Percentiles rank a stretch among this genome's conserved stretches.
Conservation (phyloP, 2,113 vertebrate genomes). For the Echinops telfairi region DNA sequence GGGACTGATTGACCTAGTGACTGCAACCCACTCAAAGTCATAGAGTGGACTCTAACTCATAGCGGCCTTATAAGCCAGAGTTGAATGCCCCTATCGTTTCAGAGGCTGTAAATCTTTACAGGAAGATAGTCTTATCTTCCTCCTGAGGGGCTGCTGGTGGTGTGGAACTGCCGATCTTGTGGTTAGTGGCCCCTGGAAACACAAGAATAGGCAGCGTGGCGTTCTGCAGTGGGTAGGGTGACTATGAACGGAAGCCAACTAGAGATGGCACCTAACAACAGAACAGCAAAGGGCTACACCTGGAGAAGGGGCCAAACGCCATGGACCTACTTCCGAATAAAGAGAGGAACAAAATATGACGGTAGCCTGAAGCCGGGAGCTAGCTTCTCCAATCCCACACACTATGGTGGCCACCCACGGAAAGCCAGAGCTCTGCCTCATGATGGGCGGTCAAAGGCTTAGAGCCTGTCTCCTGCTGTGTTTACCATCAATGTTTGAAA, state of each 20-base stretch:
- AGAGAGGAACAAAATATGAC: not conserved
- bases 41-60: too few species aligned
- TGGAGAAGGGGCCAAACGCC: not conserved
- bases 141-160: too few species aligned
- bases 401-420: not conserved
- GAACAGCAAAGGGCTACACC: not conserved
- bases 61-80: too few species aligned
- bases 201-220: not conserved
- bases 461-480: slow-evolving; percentile 20
- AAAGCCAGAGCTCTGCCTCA: not conserved
- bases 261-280: not conserved
- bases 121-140: too few species aligned
- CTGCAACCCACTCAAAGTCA: not conserved
- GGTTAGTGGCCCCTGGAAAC: too few species aligned
- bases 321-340: not conserved
- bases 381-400: not conserved
- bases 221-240: not conserved
- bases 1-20: not conserved
- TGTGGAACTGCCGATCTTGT: too few species aligned
- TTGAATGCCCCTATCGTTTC: too few species aligned
- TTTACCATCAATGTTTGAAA: slow-evolving; percentile 48
- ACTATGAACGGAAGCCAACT: not conserved
- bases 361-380: not conserved
- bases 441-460: not conserved
- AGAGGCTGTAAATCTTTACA: too few species aligned